Evolutionary conservation across 2,888 invertebrate genomes (phyloP), one percentile per base, ranked within the genome.

Genomic region (Ophioninae sp.): DNA sequence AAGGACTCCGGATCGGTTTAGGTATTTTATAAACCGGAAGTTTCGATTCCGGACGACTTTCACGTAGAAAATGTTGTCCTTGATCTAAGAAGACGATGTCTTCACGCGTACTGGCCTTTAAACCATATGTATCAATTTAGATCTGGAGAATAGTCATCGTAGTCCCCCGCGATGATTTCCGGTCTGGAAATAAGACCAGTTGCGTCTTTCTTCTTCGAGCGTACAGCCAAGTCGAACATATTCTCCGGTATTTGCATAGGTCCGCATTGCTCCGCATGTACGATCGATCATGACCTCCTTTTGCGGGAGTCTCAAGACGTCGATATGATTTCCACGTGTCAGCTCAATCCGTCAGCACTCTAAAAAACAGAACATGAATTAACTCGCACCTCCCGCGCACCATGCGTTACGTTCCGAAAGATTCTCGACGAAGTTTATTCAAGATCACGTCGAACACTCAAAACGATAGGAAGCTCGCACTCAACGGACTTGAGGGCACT

Each of bases 271-370:
- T 74, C 68, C 57, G 68, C 50, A 69, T 72, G 41, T 61, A 23
- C 61, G 72, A 73, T 73, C 74, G 67, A 80, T 75, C 74, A 68
- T 68, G 67, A 68, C 67, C 67, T 68, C 67, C 17, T 69, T 69
- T 75, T 65, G 67, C 64, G 68, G 68, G 68, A 75, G 44, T 44
- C 67, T 68, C 44, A 68, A 68, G 67, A 44, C 67, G 67, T 44
- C 67, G 44, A 68, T 68, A 68, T 44, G 13, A 50, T 68, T 75
- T 39, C 21, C 44, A 44, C 68, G 41, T 80, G 50, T n/a, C 57
- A 74, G 61, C 61, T 59, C 21, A 7, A n/a, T 21, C 17, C 50
- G 44, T 50, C 23, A 10, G n/a, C 17, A 7, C 17, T 41, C 39
- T n/a, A 2, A 17, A 44, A 8, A 13, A 50, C 50, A 17, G 17